Percentiles rank a stretch among this genome's conserved stretches.
Evolutionary conservation across 1,140 invertebrate species (phyloP).

Genomic region (Cyrtorhinus lividipennis): DNA sequence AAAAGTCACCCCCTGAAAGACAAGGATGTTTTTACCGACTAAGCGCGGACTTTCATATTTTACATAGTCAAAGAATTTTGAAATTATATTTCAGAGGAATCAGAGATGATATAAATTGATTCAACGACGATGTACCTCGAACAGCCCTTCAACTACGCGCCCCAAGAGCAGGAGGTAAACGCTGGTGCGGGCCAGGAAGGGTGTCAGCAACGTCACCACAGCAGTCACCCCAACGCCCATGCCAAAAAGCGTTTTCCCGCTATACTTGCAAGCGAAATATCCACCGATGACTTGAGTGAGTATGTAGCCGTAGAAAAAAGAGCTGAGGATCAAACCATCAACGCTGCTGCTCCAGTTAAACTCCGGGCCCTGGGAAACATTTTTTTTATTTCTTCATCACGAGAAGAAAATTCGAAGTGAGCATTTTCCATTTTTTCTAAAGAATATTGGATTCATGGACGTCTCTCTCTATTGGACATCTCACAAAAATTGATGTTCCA

Average conservation of each 20-base stretch:
- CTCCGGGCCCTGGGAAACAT: slow-evolving; percentile 25
- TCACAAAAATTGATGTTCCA: too few species aligned
- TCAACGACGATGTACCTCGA: too few species aligned
- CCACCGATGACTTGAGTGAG: slow-evolving; percentile 59
- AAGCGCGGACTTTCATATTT: too few species aligned
- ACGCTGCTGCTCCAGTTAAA: slow-evolving; percentile 53
- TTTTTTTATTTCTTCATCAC: background rate
- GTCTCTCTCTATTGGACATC: background rate
- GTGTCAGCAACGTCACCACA: slow-evolving; percentile 31
- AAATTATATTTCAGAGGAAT: too few species aligned
- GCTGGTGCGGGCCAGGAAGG: slow-evolving; percentile 19
- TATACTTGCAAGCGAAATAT: slow-evolving; percentile 41
- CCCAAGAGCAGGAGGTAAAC: slow-evolving; percentile 31
- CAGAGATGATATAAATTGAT: too few species aligned
- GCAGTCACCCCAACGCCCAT: slow-evolving; percentile 43
- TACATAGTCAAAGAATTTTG: too few species aligned
- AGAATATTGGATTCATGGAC: too few species aligned
- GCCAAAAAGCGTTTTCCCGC: slow-evolving; percentile 41
- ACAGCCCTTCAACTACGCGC: slow-evolving; percentile 38
- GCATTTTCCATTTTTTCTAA: background rate
- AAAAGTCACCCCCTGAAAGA: slow-evolving; percentile 57
- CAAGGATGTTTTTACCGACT: too few species aligned
- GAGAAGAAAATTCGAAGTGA: background rate
- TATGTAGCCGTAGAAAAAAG: slow-evolving; percentile 75
- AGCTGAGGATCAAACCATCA: slow-evolving; percentile 67